Base-by-base conservation (phyloP, 2,113 vertebrate species). In the Martes martes region DNA sequence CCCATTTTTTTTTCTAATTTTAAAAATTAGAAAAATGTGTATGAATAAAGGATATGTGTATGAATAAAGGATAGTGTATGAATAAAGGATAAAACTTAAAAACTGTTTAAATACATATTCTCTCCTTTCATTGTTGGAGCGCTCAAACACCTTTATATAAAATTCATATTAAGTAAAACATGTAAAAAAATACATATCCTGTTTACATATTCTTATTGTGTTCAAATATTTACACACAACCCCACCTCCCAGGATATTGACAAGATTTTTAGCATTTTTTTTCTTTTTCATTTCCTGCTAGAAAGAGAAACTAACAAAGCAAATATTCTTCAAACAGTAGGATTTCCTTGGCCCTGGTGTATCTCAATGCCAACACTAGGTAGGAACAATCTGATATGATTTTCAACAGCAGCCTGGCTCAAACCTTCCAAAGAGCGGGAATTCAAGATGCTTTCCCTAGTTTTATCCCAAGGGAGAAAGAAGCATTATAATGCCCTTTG, bases 151-250 rank as follows among this genome's bases (percentile, higher is more conserved):
- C 89, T 87, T 90, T 55, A 47, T 96, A 89, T 92, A 91, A 91
- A 97, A 95, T 96, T 96, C 83, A 85, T 86, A 45, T 95, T 92
- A 97, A 96, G 61, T 91, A 83, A 91, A 94, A 84, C 21, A 73
- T 6, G 7, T 71, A 90, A 96, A 98, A 76, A 93, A n/a, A 85
- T 7, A 4, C 39, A 94, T 73, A 91, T 89, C 74, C 89, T 95
- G n/a, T 91, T 80, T 86, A 79, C 11, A 67, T 42, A 79, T 78
- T 87, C 47, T 83, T 73, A 59, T 28, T 73, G 52, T 3, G 71
- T 96, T 97, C 94, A 93, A 97, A 98, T 97, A 97, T 96, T 98
- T 98, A 96, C 59, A 93, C 23, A 42, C 61, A 63, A 95, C 9
- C 52, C 63, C 6, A 65, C 13, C 11, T 0, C 6, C 28, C 31